Evolutionary conservation across 1,140 invertebrate genomes (phyloP), one percentile per base, ranked within the genome.

Genomic region (Saxidomus purpurata): DNA sequence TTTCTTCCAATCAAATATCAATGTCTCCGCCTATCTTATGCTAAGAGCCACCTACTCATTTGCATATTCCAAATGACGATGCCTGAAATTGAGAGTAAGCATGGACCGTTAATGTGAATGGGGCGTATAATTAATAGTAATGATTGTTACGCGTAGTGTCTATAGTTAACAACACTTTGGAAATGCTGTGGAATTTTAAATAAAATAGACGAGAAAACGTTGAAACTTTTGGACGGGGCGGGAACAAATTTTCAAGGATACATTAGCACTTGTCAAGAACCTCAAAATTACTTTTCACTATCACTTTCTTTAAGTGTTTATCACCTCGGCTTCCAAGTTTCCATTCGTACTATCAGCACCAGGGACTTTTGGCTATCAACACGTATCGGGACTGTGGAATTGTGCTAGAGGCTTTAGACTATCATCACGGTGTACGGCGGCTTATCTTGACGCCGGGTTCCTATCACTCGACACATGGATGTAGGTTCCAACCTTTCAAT

Each of bases 121-220:
- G 86, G 86, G 86, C 86, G 86, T 88, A 67, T 88, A 69, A 88
- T 88, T 63, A 59, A 22, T 81, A 81, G 81, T 88, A 28, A 81
- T 55, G 52, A 31, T 31, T 40, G 49, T 69, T 84, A 36, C 61
- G 52, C 49, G 83, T 13, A 47, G 61, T 47, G 25, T 55, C 52
- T 36, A 19, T 47, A 67, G 61, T 49, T 43, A 49, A 71, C 25
- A 59, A 52, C 40, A 36, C 31, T 76, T 28, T 3, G 38, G 49
- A 55, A 71, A 49, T 84, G 40, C 63, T 19, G 28, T 52, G 43
- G 67, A 59, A n/a, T 49, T 55, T 71, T 40, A 85, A 85, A 55
- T 74, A 38, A 52, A 36, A 49, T 85, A 40, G 34, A 63, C 13
- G 22, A 55, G 22, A 63, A 63, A 71, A 71, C 67, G 47, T n/a